Conservation (phyloP, 2,797 vertebrate genomes). For the Pseudotriccus pelzelni region DNA sequence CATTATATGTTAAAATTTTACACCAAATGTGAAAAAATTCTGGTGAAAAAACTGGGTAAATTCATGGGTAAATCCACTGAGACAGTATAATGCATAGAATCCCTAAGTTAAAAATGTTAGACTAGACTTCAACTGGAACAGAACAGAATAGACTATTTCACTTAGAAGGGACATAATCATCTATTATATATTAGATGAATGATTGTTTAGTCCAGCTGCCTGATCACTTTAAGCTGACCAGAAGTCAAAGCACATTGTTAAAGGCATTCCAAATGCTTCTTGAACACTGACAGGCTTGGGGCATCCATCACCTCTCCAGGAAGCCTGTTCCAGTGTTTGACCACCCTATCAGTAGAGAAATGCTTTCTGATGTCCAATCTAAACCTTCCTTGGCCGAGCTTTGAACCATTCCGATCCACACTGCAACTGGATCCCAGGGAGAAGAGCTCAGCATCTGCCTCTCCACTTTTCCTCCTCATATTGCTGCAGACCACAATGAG, state of each 20-base stretch:
- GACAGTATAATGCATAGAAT: background rate
- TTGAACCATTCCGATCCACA: background rate
- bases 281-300: background rate
- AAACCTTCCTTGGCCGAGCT: background rate
- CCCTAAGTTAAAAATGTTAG: background rate
- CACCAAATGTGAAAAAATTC: background rate
- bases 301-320: background rate
- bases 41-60: too few relatives aligned
- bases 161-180: background rate
- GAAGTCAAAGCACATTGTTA: background rate
- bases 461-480: background rate
- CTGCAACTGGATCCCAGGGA: background rate
- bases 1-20: background rate
- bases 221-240: background rate
- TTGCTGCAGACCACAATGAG: background rate
- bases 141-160: background rate
- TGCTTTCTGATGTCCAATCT: background rate
- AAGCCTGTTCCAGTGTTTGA: background rate
- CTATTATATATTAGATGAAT: too few relatives aligned
- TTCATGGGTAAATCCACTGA: background rate
- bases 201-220: background rate
- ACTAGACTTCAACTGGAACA: background rate
- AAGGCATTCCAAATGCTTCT: background rate
- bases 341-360: background rate
- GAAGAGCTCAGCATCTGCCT: background rate